Evolutionary conservation across 2,888 invertebrate species (phyloP), one percentile per base, ranked within the genome.

Genomic region (Didymodactylos carnosus): DNA sequence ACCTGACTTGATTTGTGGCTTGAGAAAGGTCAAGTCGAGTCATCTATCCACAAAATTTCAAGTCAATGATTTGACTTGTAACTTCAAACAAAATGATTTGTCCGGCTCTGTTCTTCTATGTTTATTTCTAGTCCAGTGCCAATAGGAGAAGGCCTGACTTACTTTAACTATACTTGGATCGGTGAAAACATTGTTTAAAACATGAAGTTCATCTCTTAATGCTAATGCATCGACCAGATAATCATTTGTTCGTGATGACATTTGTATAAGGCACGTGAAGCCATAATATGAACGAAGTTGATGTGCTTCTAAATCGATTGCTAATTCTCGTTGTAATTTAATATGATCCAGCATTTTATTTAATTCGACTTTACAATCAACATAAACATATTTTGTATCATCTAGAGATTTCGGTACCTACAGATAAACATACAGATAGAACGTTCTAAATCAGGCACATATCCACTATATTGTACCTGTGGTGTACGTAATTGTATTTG

Each of bases 201-300:
- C 81, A 78, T 90, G 87, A 75, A 98, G 84, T 53, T 92, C 88
- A 71, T 90, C 88, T 73, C 97, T 86, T n/a, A 95, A 83, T 0
- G 87, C 86, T 8, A 98, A 83, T 0, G 94, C 88, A 81, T 98
- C 98, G 19, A 98, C 86, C 1, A 98, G 86, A 81, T 90, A 98
- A 84, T 98, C 97, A 3, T 85, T 84, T 25, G 86, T 85, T 71
- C 86, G 81, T 0, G 94, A 86, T 0, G 94, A 92, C 78, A 98
- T 90, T 85, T 98, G 97, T 83, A 98, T 88, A 8, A 98, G 86
- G 82, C 97, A 98, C 0, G 95, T 93, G 73, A 97, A 88, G 0
- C 98, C 98, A 85, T 90, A 90, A 82, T 90, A 98, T 0, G 90
- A 89, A 75, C 95, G 87, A 80, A 92, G 93, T 0, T 90, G 89